Evolutionary conservation across 1,140 invertebrate genomes (phyloP), one percentile per base, ranked within the genome.

Genomic region (Pogonognathellus flavescens): DNA sequence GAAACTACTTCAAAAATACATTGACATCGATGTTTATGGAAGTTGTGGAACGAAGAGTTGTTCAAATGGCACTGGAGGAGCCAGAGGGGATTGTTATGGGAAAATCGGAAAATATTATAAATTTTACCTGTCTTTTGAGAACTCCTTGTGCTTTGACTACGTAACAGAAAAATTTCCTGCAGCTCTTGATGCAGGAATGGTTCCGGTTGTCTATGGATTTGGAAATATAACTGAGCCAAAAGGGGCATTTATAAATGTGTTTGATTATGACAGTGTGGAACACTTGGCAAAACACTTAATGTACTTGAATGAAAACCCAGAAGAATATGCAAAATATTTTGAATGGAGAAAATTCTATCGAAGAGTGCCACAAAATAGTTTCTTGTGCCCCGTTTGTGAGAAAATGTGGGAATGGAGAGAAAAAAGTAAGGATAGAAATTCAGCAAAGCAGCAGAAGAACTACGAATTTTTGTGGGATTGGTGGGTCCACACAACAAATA

Each of bases 61-160:
- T 86, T 72, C 85, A 0, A 53, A 10, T n/a, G 11, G 62, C 0
- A 49, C 70, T 50, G 25, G 41, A 20, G 16, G 22, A 18, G 80
- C 70, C 20, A 14, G 41, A 20, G 16, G 22, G 50, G 80, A 82
- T 25, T 90, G 89, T 62, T 88, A 88, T 53, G n/a, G 86, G 2
- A 66, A 82, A 62, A 83, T 91, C 7, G 83, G 59, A 0, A 20
- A 18, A 25, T 50, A 86, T 25, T 90, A 91, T 88, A 88, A 89
- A 81, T 91, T 91, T 84, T 92, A 92, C 84, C 82, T 92, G 9
- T 85, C 91, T 9, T 92, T 92, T 86, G 92, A 92, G 88, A 92
- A 92, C 86, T 89, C 90, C 2, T 72, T 91, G 6, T 92, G 92
- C 88, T 80, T 87, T 22, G 91, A 92, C 85, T 92, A 92, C 84